These are phyloP conservation scores for Gryllus bimaculatus DNA, from an alignment of 1,140 invertebrate genomes.

Conservation along the genomic window DNA sequence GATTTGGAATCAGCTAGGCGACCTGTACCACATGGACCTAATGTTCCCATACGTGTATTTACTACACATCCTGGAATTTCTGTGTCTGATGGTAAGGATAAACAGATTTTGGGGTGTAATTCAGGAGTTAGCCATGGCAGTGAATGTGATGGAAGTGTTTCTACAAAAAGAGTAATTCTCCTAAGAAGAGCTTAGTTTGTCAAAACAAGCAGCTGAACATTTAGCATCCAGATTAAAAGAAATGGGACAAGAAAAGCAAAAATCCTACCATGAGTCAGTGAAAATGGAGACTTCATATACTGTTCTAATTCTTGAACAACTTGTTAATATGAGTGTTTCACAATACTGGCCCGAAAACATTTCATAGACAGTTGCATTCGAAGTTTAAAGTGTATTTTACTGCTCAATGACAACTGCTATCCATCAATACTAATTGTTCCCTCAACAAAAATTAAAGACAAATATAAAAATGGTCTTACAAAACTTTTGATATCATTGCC, in stretches of 20 bases:
- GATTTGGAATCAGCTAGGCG: neutral
- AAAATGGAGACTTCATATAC: neutral
- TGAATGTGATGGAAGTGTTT: neutral
- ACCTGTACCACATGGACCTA: neutral
- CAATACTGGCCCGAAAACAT: neutral
- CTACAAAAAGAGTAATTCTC: neutral
- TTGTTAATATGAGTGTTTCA: neutral
- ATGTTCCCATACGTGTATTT: neutral
- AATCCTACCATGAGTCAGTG: neutral
- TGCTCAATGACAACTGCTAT: neutral
- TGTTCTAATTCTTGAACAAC: neutral
- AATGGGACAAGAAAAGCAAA: neutral
- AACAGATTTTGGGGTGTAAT: neutral
- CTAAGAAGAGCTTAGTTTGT: neutral
- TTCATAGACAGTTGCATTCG: neutral
- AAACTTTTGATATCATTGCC: neutral
- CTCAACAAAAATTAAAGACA: neutral
- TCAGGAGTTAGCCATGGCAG: neutral
- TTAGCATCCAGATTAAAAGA: slow-evolving; percentile 2
- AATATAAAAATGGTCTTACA: neutral
- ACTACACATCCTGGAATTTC: neutral
- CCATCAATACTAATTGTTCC: neutral
- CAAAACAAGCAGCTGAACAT: neutral
- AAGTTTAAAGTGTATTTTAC: neutral
- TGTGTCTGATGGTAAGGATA: neutral